Conservation (phyloP, 2,888 invertebrate species). For the Lordiphosa fenestrarum region DNA sequence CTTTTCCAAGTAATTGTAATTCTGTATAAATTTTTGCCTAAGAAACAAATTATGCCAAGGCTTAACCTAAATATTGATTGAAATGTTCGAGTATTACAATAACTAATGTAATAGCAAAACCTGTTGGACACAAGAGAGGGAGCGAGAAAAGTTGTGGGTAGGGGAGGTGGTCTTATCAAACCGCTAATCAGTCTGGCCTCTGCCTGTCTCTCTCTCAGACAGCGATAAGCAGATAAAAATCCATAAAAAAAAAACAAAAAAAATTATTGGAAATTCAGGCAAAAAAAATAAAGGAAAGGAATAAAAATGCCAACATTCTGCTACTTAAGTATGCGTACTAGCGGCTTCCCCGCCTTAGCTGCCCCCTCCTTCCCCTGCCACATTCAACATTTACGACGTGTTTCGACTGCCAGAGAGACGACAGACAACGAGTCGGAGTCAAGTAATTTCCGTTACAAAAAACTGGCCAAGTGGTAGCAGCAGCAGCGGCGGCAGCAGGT, state of each 20-base stretch:
- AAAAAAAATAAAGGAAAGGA: conserved; percentile 10
- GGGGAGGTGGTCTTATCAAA: not conserved
- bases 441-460: conserved; percentile 69
- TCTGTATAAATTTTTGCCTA: not conserved
- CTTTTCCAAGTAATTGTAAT: conserved; percentile 12
- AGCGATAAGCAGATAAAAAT: conserved; percentile 5
- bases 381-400: conserved; percentile 5
- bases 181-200: not conserved
- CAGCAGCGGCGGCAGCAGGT: conserved; percentile 43
- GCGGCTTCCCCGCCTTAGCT: conserved; percentile 4
- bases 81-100: conserved; percentile 4
- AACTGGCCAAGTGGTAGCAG: conserved; percentile 51
- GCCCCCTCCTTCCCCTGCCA: not conserved
- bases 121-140: not conserved
- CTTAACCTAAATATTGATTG: conserved; percentile 36
- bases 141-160: not conserved
- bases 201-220: too few species aligned
- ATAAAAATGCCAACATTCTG: conserved; percentile 6
- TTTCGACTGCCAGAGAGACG: conserved; percentile 4
- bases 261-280: conserved; percentile 36
- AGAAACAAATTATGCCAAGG: conserved; percentile 26
- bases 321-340: conserved; percentile 49
- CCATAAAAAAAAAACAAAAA: not conserved
- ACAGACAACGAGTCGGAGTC: conserved; percentile 37
- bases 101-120: conserved; percentile 15